Conservation (phyloP, 2,113 vertebrate genomes). For the Chelonoidis abingdonii region DNA sequence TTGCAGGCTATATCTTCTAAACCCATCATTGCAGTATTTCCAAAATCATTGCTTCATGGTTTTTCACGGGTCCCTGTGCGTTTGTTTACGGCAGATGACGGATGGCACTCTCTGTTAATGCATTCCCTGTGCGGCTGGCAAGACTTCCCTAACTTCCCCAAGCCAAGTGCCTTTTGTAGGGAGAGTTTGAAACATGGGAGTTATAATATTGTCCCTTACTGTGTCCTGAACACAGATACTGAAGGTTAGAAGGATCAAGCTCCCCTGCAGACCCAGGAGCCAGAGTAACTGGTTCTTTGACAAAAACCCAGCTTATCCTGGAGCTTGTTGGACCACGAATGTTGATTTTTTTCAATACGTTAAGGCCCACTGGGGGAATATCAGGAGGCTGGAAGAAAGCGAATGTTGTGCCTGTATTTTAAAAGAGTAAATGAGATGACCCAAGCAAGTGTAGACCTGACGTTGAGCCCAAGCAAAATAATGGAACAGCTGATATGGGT, state of each 20-base stretch:
- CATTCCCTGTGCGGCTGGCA: background rate
- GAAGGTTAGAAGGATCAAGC: background rate
- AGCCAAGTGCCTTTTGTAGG: too few species aligned
- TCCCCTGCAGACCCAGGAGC: too few species aligned
- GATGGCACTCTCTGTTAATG: fast-evolving
- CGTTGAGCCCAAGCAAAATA: background rate
- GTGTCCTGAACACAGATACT: background rate
- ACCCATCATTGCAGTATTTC: background rate
- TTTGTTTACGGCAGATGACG: background rate
- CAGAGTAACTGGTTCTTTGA: too few species aligned
- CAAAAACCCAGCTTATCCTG: background rate
- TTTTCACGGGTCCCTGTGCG: background rate
- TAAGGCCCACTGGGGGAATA: background rate
- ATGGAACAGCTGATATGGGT: background rate
- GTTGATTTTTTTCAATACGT: background rate
- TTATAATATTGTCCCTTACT: background rate
- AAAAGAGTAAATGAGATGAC: background rate
- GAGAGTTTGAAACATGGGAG: too few species aligned
- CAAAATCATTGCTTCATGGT: fast-evolving
- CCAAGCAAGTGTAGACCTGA: background rate
- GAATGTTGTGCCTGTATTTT: fast-evolving
- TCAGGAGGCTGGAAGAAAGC: background rate
- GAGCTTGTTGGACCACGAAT: background rate
- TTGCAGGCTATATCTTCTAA: background rate
- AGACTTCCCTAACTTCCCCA: background rate